These are phyloP conservation scores for Anthopleura xanthogrammica DNA, from an alignment of 92 coral and sea anemone species.

Conservation along the genomic window DNA sequence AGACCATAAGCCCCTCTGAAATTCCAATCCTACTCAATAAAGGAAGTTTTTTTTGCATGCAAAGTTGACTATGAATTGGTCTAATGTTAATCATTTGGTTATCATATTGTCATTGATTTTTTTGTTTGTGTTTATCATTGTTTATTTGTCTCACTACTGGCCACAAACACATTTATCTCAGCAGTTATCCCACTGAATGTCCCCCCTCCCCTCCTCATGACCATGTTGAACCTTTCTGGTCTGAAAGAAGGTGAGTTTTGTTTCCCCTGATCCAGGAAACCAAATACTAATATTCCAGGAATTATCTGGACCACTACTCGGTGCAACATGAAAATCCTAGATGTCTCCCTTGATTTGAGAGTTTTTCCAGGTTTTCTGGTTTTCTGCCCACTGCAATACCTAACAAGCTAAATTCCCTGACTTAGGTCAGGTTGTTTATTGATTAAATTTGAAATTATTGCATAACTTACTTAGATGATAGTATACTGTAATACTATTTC, in stretches of 20 bases:
- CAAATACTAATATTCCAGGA: background rate
- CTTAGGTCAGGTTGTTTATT: too few relatives aligned
- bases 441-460: too few relatives aligned
- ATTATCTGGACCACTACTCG: background rate
- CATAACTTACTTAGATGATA: too few relatives aligned
- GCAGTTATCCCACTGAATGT: constrained; percentile 79
- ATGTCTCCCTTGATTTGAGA: too few relatives aligned
- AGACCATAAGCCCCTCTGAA: too few relatives aligned
- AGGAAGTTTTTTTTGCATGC: too few relatives aligned
- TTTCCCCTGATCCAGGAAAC: background rate
- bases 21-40: too few relatives aligned
- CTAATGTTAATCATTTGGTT: background rate
- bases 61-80: constrained; percentile 2
- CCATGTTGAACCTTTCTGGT: constrained; percentile 92
- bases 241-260: constrained; percentile 83
- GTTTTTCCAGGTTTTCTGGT: too few relatives aligned
- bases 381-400: too few relatives aligned
- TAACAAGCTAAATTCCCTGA: too few relatives aligned
- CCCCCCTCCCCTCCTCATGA: constrained; percentile 98
- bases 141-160: constrained; percentile 19
- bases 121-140: background rate
- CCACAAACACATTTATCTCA: constrained; percentile 28
- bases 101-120: background rate
- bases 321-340: too few relatives aligned
- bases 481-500: too few relatives aligned